Evolutionary conservation across 2,888 invertebrate genomes (phyloP), one percentile per base, ranked within the genome.

Genomic region (Hipparchia semele): DNA sequence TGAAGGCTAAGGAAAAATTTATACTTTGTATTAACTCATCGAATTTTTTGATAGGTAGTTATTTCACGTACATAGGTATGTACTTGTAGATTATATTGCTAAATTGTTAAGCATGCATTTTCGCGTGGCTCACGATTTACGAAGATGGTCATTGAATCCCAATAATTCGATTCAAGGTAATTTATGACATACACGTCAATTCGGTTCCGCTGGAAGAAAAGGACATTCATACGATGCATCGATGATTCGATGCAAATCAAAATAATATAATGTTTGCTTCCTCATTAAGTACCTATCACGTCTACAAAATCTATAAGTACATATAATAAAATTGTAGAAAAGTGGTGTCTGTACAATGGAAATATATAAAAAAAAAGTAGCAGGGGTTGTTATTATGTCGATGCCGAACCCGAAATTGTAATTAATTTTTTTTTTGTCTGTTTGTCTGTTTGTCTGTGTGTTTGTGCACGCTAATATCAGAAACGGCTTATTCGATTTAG

Each of bases 121-220:
- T 61, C n/a, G 69, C 53, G 69, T 69, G 53, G 9, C 33, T 51
- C 69, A 69, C 61, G 69, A 53, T 33, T 60, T 12, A 53, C 53
- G 68, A 7, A 72, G 64, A 68, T 72, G 72, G 56, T 49, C 46
- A 51, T 59, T 74, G 76, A 73, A 76, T 74, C 61, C 58, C 64
- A 76, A 76, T 73, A 61, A 39, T 69, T 76, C 54, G 49, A 69
- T 66, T 71, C 74, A 76, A 76, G 76, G 76, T 68, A 51, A 72
- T 71, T 62, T 67, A 75, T 75, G 73, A 73, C 67, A 60, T 60
- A 54, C 60, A 49, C 70, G 74, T 74, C 76, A 76, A 71, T 66
- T 72, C 62, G 61, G 68, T 72, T 72, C 68, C 71, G 61, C 8
- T 51, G 72, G 61, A 70, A 56, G 67, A 73, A 70, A 61, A 68